Conservation (phyloP, 2,797 vertebrate species). For the Danio albolineatus region DNA sequence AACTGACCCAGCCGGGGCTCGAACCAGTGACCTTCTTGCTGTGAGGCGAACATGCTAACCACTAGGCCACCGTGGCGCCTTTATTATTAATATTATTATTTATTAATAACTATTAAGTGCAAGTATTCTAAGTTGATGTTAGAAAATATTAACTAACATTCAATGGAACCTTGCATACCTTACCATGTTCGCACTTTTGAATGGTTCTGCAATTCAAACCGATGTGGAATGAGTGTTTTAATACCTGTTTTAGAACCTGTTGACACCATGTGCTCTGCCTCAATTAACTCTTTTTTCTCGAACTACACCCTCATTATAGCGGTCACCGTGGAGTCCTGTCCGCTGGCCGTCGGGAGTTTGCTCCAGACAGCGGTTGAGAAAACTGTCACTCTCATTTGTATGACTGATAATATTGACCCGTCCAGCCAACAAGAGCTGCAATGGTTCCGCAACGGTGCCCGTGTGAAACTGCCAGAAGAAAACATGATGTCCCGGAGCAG, state of each 20-base stretch:
- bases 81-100: too few relatives aligned
- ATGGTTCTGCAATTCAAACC: not conserved
- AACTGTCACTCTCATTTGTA: conserved; percentile 74
- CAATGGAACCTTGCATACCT: too few relatives aligned
- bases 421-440: conserved; percentile 72
- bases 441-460: conserved; percentile 82
- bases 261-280: not conserved
- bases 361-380: conserved; percentile 58
- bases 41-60: too few relatives aligned
- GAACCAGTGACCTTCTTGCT: too few relatives aligned
- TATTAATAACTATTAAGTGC: too few relatives aligned
- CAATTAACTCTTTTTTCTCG: not conserved
- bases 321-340: conserved; percentile 38
- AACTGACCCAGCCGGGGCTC: too few relatives aligned
- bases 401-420: not conserved
- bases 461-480: conserved; percentile 75
- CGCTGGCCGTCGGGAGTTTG: conserved; percentile 47
- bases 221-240: not conserved
- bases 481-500: conserved; percentile 82
- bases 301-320: conserved; percentile 32
- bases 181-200: too few relatives aligned
- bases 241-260: not conserved
- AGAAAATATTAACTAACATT: too few relatives aligned
- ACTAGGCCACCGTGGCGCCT: too few relatives aligned
- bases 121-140: too few relatives aligned